phyloP scores from a whole-genome alignment of 2,797 vertebrate genomes.

The Xenentodon cancila region DNA sequence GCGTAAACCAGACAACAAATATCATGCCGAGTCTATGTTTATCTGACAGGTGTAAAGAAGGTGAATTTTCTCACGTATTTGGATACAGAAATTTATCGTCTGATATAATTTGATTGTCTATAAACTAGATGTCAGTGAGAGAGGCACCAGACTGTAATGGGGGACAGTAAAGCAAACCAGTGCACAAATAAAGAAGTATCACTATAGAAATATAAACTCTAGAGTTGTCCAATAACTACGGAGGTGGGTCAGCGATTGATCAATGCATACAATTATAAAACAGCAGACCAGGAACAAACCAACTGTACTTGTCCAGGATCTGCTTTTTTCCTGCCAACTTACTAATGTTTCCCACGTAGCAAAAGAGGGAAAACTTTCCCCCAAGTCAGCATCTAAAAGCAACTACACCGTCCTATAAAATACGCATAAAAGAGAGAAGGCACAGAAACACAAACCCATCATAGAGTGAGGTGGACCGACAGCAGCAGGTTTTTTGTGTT shows the following conservation, averaged over 20 bases:
- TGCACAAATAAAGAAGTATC: slow-evolving; percentile 73
- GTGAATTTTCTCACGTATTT: slow-evolving; percentile 33
- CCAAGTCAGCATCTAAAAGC: slow-evolving; percentile 60
- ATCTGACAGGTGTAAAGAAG: slow-evolving; percentile 51
- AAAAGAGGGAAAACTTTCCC: slow-evolving; percentile 49
- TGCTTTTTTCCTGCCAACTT: slow-evolving; percentile 35
- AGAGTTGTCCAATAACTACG: slow-evolving; percentile 59
- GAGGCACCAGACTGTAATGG: slow-evolving; percentile 79
- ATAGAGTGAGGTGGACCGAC: slow-evolving; percentile 63
- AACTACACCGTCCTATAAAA: slow-evolving; percentile 71
- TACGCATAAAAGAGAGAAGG: slow-evolving; percentile 82
- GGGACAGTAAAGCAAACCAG: slow-evolving; percentile 56
- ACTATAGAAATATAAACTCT: slow-evolving; percentile 83
- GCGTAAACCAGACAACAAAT: slow-evolving; percentile 67
- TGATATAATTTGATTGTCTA: slow-evolving; percentile 82
- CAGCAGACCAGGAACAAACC: slow-evolving; percentile 55
- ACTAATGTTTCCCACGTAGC: slow-evolving; percentile 23
- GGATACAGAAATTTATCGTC: slow-evolving; percentile 43
- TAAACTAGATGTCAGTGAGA: slow-evolving; percentile 70
- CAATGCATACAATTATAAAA: slow-evolving; percentile 71
- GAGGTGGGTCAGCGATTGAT: slow-evolving; percentile 59
- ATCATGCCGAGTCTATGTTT: slow-evolving; percentile 71
- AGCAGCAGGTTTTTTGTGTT: slow-evolving; percentile 48
- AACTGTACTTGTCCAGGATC: slow-evolving; percentile 32
- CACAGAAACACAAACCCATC: slow-evolving; percentile 83